Evolutionary conservation across 2,113 vertebrate genomes (phyloP).

Genomic region (Trichechus manatus): DNA sequence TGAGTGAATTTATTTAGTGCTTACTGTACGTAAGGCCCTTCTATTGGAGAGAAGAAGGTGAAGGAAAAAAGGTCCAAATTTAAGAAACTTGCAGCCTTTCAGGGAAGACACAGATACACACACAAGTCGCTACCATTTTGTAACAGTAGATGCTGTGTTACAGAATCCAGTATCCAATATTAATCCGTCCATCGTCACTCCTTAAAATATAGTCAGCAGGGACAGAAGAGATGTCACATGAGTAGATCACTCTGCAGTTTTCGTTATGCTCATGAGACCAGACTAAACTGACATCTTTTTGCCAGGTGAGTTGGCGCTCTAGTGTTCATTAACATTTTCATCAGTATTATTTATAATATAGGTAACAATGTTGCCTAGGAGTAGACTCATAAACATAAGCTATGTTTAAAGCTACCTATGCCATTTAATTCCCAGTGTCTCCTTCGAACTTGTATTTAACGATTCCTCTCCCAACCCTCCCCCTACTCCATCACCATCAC

Average conservation of each 20-base stretch:
- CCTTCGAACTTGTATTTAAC: neutral
- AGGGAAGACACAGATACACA: neutral
- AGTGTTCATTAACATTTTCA: neutral
- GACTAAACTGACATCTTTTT: neutral
- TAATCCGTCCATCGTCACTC: neutral
- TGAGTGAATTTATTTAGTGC: neutral
- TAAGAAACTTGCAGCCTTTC: neutral
- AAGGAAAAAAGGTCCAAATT: neutral
- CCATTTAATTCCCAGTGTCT: neutral
- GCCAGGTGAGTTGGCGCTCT: neutral
- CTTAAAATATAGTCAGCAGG: slow-evolving; percentile 15
- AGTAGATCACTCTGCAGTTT: neutral
- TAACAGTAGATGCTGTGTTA: neutral
- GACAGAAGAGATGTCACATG: neutral
- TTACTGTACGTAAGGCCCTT: neutral
- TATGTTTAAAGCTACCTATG: neutral
- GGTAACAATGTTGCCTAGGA: neutral
- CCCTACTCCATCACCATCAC: neutral
- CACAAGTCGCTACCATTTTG: neutral
- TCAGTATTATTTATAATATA: neutral
- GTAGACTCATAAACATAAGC: neutral
- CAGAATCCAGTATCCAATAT: neutral
- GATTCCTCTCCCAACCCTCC: neutral
- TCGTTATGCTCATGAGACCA: neutral
- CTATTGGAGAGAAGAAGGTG: neutral